Evolutionary conservation across 2,888 invertebrate genomes (phyloP).

Genomic region (Eudemis profundana): DNA sequence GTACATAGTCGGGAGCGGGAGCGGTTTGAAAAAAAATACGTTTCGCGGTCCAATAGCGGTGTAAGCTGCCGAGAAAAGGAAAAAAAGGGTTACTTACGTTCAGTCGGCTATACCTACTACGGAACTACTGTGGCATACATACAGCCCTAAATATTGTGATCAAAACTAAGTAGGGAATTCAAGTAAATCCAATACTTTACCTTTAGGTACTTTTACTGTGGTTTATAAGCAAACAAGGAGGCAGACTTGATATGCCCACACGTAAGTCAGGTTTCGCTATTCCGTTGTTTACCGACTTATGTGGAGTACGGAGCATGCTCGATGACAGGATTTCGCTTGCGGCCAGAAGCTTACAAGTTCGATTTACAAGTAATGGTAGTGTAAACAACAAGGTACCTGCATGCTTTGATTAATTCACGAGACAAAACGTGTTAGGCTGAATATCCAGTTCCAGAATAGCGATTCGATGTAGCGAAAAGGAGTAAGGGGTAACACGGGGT

Average conservation of each 20-base stretch:
- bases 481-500: no score
- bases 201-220: no score
- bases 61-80: slow-evolving; percentile 56
- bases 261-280: not conserved
- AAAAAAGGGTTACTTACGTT: slow-evolving; percentile 63
- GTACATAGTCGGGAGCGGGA: slow-evolving; percentile 56
- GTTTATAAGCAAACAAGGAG: not conserved
- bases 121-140: slow-evolving; percentile 16
- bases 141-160: slow-evolving; percentile 1
- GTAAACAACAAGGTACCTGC: not conserved
- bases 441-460: no score
- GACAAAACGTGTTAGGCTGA: slow-evolving; percentile 9
- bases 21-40: slow-evolving; percentile 59
- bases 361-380: not conserved
- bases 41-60: slow-evolving; percentile 56
- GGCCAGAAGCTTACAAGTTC: not conserved
- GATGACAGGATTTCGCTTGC: slow-evolving; percentile 11
- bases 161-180: no score
- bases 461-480: no score
- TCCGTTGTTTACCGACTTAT: slow-evolving; percentile 9
- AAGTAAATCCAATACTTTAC: not conserved
- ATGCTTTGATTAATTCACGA: slow-evolving; percentile 16
- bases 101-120: slow-evolving; percentile 3
- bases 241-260: no score
- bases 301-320: not conserved